Conservation (phyloP, 35 echinoderm and acorn worm species). For the Lytechinus pictus region DNA sequence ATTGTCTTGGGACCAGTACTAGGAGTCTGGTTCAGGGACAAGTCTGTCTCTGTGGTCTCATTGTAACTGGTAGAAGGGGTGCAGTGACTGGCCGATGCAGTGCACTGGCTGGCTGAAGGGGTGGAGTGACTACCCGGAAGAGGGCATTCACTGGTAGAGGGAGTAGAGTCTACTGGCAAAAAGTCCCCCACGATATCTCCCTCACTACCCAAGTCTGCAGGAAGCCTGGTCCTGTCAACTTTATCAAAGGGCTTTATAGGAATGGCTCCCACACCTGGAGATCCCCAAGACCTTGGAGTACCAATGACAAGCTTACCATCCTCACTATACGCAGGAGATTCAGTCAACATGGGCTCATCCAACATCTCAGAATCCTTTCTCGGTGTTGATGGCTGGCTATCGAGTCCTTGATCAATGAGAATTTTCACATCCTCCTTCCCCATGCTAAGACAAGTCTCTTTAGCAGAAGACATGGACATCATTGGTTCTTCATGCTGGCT, state of each 20-base stretch:
- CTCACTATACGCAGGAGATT: slow-evolving; percentile 20
- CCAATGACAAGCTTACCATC: slow-evolving; percentile 16
- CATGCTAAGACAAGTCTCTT: not conserved
- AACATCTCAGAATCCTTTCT: not conserved
- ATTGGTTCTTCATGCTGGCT: not conserved
- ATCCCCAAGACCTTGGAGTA: not conserved
- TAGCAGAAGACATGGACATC: not conserved
- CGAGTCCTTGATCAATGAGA: not conserved
- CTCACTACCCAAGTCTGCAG: slow-evolving; percentile 22
- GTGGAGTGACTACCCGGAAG: not conserved
- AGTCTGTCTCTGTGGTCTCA: not conserved
- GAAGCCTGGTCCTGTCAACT: slow-evolving; percentile 27
- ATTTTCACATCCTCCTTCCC: not conserved
- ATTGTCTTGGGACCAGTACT: not conserved
- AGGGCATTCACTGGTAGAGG: not conserved
- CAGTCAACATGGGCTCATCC: slow-evolving; percentile 1
- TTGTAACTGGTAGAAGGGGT: not conserved
- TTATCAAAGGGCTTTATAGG: not conserved
- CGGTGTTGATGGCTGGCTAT: not conserved
- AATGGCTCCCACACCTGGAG: not conserved
- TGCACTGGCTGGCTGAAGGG: not conserved
- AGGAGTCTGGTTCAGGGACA: not conserved
- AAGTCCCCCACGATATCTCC: slow-evolving; percentile 8
- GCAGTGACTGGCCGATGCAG: not conserved
- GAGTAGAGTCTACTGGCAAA: not conserved